Evolutionary conservation across 2,113 vertebrate species (phyloP).

Genomic region (Pseudopodoces humilis): DNA sequence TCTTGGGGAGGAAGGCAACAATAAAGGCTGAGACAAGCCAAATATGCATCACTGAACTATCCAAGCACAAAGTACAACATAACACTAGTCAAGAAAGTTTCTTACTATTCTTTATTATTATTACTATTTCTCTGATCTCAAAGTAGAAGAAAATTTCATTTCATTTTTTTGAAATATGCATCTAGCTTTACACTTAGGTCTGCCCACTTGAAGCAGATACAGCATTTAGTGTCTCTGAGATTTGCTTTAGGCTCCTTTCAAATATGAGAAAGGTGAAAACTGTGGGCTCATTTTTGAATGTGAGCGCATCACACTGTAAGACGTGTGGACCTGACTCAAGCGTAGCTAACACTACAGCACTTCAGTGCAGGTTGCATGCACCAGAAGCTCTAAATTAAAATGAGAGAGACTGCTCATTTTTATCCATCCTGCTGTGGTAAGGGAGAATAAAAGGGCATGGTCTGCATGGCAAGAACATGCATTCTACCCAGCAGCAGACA

Average conservation of each 20-base stretch:
- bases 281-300: background rate
- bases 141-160: background rate
- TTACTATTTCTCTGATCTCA: background rate
- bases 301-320: background rate
- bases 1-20: background rate
- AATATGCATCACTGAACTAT: background rate
- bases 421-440: background rate
- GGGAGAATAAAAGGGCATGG: background rate
- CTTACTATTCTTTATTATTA: background rate
- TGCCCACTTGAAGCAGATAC: background rate
- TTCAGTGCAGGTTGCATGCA: background rate
- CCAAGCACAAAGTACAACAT: background rate
- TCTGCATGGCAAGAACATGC: background rate
- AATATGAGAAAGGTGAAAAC: background rate
- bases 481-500: background rate
- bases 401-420: background rate
- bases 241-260: background rate
- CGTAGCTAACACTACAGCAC: background rate
- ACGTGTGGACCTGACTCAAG: accelerated
- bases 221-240: background rate
- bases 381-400: background rate
- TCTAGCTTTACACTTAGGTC: background rate
- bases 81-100: background rate
- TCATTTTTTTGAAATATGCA: background rate
- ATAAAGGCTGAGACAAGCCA: background rate